Base-by-base conservation (phyloP, 2,888 invertebrate species). In the Achlya flavicornis region DNA sequence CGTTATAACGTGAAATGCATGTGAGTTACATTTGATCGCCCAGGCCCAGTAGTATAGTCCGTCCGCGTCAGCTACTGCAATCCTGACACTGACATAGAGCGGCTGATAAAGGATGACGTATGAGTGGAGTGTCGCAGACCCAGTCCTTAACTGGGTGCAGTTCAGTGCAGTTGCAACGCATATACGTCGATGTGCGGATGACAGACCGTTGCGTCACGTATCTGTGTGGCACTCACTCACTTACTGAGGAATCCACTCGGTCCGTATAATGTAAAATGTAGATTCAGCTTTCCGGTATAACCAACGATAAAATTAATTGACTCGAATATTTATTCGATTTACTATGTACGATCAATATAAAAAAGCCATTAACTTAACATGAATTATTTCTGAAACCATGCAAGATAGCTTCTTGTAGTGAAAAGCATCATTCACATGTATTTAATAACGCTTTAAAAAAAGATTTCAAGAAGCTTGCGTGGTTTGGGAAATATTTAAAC, bases 51-150 rank as follows among this genome's bases (percentile, higher is more conserved):
- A 81, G 80, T 79, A 77, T 75, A 26, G 26, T 26, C 26, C 72
- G 75, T 77, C 72, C 70, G 76, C 70, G 41, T 41, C 41, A 41
- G 26, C 69, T 76, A 75, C 74, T 75, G 69, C 71, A 61, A 66
- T 70, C 67, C 78, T 83, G 90, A 88, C 89, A 86, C 77, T 89
- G 89, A 91, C 90, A 83, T 83, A 91, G 80, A 81, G 80, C 79
- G 75, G 77, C 78, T 85, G 89, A 90, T 91, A 91, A 88, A 83
- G 80, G 76, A 88, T 92, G 92, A 92, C 87, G 83, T 86, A 90
- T 78, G 85, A 74, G 79, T 80, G 76, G 74, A 71, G 73, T 71
- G 76, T 73, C 74, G 74, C 78, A 75, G 74, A 62, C 41, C 69
- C 53, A 63, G 64, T 8, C 60, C 6, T 66, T 76, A 81, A 82